phyloP scores from a whole-genome alignment of 2,888 invertebrate genomes.

The Hybos culiciformis region DNA sequence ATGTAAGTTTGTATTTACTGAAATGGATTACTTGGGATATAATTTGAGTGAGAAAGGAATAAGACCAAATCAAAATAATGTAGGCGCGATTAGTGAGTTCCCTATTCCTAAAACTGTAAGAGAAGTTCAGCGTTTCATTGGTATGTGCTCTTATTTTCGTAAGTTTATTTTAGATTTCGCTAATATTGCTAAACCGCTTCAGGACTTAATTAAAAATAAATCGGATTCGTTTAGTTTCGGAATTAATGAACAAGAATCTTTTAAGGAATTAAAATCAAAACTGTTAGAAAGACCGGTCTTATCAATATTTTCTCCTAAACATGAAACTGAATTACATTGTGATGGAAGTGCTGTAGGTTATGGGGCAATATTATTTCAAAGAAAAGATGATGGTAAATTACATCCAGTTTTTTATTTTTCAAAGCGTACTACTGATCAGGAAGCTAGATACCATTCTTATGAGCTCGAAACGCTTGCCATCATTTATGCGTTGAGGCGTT shows the following conservation, averaged over 20 bases:
- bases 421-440: slow-evolving; percentile 8
- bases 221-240: slow-evolving; percentile 12
- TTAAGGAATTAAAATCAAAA: slow-evolving; percentile 16
- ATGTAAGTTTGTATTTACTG: slow-evolving; percentile 8
- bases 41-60: slow-evolving; percentile 2
- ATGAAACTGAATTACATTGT: no score
- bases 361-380: slow-evolving; percentile 19
- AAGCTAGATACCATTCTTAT: slow-evolving; percentile 8
- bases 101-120: background rate
- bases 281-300: no score
- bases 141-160: slow-evolving; percentile 7
- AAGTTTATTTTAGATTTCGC: no score
- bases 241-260: slow-evolving; percentile 13
- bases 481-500: slow-evolving; percentile 7
- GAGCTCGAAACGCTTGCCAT: slow-evolving; percentile 12
- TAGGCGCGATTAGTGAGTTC: background rate
- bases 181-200: no score
- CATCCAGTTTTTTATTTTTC: slow-evolving; percentile 14
- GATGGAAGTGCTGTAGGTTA: no score
- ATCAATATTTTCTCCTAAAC: slow-evolving; percentile 11
- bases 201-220: no score
- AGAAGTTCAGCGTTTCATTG: slow-evolving; percentile 9
- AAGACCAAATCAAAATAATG: slow-evolving; percentile 1
- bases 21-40: slow-evolving; percentile 10
- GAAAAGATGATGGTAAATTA: slow-evolving; percentile 12